Conservation (phyloP, 2,888 invertebrate species). For the Acanthococcus lagerstroemiae region DNA sequence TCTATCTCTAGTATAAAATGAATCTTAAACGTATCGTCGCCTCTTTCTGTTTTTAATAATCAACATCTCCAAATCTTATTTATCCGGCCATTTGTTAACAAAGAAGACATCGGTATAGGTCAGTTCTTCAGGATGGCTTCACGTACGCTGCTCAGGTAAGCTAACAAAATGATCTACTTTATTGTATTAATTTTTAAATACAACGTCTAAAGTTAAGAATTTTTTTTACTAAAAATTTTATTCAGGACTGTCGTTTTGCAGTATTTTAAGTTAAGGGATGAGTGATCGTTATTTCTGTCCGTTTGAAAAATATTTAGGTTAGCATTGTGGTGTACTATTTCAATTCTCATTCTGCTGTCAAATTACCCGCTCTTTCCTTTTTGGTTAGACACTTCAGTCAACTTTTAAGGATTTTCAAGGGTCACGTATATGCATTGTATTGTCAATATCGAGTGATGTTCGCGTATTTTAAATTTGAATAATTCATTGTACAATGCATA, state of each 20-base stretch:
- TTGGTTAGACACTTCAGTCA: too few relatives aligned
- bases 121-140: slow-evolving; percentile 20
- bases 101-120: slow-evolving; percentile 25
- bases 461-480: too few relatives aligned
- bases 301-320: background rate
- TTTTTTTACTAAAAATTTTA: background rate
- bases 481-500: too few relatives aligned
- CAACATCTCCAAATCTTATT: slow-evolving; percentile 23
- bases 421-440: too few relatives aligned
- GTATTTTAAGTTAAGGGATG: background rate
- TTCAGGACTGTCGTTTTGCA: background rate
- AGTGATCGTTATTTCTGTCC: background rate
- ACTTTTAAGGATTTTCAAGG: too few relatives aligned
- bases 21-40: slow-evolving; percentile 20
- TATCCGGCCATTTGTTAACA: slow-evolving; percentile 23
- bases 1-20: slow-evolving; percentile 20
- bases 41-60: slow-evolving; percentile 24
- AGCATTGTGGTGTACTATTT: too few relatives aligned
- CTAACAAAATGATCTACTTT: slow-evolving; percentile 38
- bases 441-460: too few relatives aligned
- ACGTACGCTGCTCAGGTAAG: slow-evolving; percentile 16
- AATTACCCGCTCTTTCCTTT: too few relatives aligned
- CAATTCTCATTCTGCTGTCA: too few relatives aligned
- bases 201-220: too few relatives aligned
- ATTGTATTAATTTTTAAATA: too few relatives aligned